phyloP scores from a whole-genome alignment of 2,797 vertebrate genomes.

The Yasuhikotakia modesta region DNA sequence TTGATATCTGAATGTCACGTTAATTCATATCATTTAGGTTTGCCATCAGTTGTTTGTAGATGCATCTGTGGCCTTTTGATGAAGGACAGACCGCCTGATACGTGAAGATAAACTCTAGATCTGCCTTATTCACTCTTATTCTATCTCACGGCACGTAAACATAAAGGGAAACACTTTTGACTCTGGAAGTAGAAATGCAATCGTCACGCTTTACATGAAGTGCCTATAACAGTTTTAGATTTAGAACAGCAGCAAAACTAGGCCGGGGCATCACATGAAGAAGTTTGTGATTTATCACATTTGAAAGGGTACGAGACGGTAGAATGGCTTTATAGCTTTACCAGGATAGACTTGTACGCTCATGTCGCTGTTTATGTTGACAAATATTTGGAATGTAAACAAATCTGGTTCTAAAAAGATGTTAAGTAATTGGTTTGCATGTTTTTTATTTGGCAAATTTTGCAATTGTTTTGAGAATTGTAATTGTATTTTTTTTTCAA shows the following conservation, averaged over 20 bases:
- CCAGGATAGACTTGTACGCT: not conserved
- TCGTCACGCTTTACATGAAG: slow-evolving; percentile 18
- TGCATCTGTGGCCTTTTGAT: slow-evolving; percentile 39
- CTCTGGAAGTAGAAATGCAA: slow-evolving; percentile 11
- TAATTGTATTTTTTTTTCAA: slow-evolving; percentile 68
- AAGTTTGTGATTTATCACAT: not conserved
- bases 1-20: not conserved
- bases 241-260: slow-evolving; percentile 2
- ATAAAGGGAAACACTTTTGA: slow-evolving; percentile 32
- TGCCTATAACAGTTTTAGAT: slow-evolving; percentile 21
- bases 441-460: slow-evolving; percentile 46
- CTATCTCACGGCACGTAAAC: slow-evolving; percentile 4
- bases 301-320: slow-evolving; percentile 25
- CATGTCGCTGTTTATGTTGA: not conserved
- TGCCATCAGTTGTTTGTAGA: slow-evolving; percentile 16
- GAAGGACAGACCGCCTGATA: slow-evolving; percentile 25
- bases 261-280: not conserved
- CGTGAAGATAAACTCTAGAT: slow-evolving; percentile 26
- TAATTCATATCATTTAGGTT: slow-evolving; percentile 27
- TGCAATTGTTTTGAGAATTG: slow-evolving; percentile 68
- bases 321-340: slow-evolving; percentile 62
- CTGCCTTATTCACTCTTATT: slow-evolving; percentile 30
- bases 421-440: slow-evolving; percentile 45
- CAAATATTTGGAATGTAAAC: not conserved
- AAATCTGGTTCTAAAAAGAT: slow-evolving; percentile 40